Evolutionary conservation across 2,797 vertebrate genomes (phyloP).

Genomic region (Rhinella marina): DNA sequence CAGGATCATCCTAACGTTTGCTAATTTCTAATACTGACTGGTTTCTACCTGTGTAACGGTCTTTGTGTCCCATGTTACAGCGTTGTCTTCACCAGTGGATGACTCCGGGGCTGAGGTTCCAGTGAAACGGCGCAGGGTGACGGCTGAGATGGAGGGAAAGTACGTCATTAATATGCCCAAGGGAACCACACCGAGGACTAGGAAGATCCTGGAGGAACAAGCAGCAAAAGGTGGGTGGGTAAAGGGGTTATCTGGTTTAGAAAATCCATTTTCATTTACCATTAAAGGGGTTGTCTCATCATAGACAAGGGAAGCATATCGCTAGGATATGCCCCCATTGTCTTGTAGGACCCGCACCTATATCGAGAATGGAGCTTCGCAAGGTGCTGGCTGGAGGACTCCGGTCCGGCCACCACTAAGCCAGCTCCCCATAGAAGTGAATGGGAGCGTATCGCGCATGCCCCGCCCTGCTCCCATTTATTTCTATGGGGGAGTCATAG

Average conservation of each 20-base stretch:
- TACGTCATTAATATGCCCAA: slow-evolving; percentile 97
- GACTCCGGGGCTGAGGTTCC: slow-evolving; percentile 72
- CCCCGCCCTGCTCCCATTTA: too few relatives aligned
- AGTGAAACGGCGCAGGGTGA: slow-evolving; percentile 86
- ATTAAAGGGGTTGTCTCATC: too few relatives aligned
- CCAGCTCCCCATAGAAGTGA: too few relatives aligned
- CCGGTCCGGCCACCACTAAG: too few relatives aligned
- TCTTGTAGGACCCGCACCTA: too few relatives aligned
- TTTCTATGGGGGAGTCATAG: too few relatives aligned
- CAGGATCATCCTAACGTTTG: neutral
- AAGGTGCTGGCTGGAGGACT: too few relatives aligned
- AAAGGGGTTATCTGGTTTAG: neutral
- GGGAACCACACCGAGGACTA: slow-evolving; percentile 88
- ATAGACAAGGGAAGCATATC: too few relatives aligned
- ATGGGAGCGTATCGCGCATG: too few relatives aligned
- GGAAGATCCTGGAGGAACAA: slow-evolving; percentile 93
- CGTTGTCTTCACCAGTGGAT: slow-evolving; percentile 72
- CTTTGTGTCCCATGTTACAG: slow-evolving; percentile 63
- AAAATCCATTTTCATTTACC: too few relatives aligned
- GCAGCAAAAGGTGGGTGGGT: slow-evolving; percentile 81
- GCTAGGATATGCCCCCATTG: too few relatives aligned
- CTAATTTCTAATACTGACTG: neutral
- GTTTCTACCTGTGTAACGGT: neutral
- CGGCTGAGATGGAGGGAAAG: slow-evolving; percentile 95
- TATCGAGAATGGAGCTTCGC: too few relatives aligned